phyloP scores from a whole-genome alignment of 2,888 invertebrate genomes.

The Formica aserva region DNA sequence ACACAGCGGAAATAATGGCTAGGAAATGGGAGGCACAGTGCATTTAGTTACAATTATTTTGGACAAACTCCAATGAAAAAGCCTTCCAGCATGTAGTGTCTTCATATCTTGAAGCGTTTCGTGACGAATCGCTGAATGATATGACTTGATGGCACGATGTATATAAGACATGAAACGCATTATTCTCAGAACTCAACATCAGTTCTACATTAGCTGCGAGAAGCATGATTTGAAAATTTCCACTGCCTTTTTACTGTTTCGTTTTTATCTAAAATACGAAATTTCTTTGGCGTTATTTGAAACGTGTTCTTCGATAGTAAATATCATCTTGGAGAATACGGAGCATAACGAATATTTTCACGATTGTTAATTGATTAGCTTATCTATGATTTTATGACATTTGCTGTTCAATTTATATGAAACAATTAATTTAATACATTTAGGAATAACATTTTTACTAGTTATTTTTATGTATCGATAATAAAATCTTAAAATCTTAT shows the following conservation, averaged over 20 bases:
- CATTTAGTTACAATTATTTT: constrained; percentile 58
- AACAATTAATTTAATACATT: neutral
- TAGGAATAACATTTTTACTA: neutral
- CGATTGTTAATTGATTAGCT: constrained; percentile 5
- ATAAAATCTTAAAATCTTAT: neutral
- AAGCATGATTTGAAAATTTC: constrained; percentile 4
- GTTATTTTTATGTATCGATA: neutral
- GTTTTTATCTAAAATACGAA: neutral
- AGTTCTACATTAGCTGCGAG: neutral
- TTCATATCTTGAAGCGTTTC: constrained; percentile 57
- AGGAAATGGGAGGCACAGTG: constrained; percentile 47
- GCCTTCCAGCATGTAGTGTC: constrained; percentile 56
- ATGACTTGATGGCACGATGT: constrained; percentile 59
- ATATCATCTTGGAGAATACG: neutral
- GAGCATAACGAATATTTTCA: constrained; percentile 4
- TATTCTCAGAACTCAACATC: neutral
- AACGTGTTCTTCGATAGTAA: constrained; percentile 4
- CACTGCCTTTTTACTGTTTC: neutral
- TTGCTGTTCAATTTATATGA: neutral
- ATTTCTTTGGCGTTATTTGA: neutral
- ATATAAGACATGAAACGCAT: neutral
- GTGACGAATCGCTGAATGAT: constrained; percentile 65
- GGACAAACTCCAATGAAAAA: constrained; percentile 65
- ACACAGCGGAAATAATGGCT: neutral
- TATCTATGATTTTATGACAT: neutral